These are phyloP conservation scores for Botia almorhae DNA, from an alignment of 2,797 vertebrate species.

Conservation along the genomic window DNA sequence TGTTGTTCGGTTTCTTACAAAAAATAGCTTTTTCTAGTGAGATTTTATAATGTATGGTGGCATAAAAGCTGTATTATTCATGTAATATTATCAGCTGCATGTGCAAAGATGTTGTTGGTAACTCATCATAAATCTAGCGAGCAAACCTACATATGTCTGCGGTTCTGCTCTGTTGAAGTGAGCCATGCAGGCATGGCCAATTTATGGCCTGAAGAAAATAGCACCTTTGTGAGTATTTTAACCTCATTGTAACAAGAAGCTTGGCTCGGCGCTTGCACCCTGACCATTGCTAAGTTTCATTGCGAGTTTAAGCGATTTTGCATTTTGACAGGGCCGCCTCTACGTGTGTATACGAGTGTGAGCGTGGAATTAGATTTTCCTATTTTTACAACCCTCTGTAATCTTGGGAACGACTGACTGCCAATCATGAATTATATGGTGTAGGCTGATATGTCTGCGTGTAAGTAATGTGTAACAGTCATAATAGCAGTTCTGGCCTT, in stretches of 20 bases:
- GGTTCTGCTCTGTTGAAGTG: conserved; percentile 44
- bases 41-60: background rate
- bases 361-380: conserved; percentile 65
- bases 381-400: conserved; percentile 69
- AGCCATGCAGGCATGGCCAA: conserved; percentile 53
- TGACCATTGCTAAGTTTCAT: conserved; percentile 25
- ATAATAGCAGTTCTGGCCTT: conserved; percentile 68
- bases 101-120: conserved; percentile 50
- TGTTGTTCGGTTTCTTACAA: background rate
- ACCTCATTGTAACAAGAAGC: conserved; percentile 54
- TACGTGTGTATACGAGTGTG: conserved; percentile 30
- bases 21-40: background rate
- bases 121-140: conserved; percentile 23
- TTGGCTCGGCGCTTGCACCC: conserved; percentile 21
- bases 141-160: conserved; percentile 35
- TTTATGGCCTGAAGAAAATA: conserved; percentile 56
- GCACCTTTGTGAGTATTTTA: conserved; percentile 52
- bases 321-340: conserved; percentile 43
- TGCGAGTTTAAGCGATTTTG: conserved; percentile 28
- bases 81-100: conserved; percentile 23
- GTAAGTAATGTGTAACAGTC: conserved; percentile 72
- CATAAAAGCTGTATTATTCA: background rate
- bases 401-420: conserved; percentile 75
- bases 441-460: conserved; percentile 77
- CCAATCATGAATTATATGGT: conserved; percentile 78